Conservation (phyloP, 2,888 invertebrate genomes). For the Metalampra italica region DNA sequence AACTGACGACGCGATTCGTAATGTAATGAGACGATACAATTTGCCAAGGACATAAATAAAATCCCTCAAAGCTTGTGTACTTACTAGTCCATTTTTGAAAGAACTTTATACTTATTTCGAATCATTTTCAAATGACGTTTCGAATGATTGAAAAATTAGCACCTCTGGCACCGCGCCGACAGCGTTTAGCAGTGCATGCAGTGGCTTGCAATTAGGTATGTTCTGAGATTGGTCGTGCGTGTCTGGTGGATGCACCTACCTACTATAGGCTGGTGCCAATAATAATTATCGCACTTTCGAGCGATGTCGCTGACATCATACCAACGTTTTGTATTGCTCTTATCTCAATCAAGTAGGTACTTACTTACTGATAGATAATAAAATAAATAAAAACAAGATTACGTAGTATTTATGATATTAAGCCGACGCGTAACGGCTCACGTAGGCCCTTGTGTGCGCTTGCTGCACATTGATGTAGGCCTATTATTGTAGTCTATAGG, state of each 20-base stretch:
- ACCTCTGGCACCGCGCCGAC: background rate
- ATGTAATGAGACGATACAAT: too few species aligned
- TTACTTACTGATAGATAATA: background rate
- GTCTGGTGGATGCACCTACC: background rate
- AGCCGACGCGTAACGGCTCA: too few species aligned
- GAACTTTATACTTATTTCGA: too few species aligned
- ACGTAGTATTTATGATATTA: too few species aligned
- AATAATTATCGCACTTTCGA: background rate
- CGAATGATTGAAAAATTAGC: slow-evolving; percentile 9
- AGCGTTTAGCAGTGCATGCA: slow-evolving; percentile 3
- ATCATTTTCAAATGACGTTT: background rate
- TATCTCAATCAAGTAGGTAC: slow-evolving; percentile 1
- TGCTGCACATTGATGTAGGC: too few species aligned
- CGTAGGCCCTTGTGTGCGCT: too few species aligned
- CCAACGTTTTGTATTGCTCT: slow-evolving; percentile 5
- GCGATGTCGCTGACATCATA: slow-evolving; percentile 6
- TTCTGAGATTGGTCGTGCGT: slow-evolving; percentile 1
- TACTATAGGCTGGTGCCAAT: too few species aligned
- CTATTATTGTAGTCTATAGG: too few species aligned
- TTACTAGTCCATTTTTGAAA: too few species aligned
- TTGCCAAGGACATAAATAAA: too few species aligned
- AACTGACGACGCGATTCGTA: too few species aligned
- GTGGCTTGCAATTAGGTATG: slow-evolving; percentile 1
- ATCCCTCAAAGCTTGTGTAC: too few species aligned
- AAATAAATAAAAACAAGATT: background rate